Evolutionary conservation across 2,888 invertebrate genomes (phyloP).

Genomic region (Volucella inanis): DNA sequence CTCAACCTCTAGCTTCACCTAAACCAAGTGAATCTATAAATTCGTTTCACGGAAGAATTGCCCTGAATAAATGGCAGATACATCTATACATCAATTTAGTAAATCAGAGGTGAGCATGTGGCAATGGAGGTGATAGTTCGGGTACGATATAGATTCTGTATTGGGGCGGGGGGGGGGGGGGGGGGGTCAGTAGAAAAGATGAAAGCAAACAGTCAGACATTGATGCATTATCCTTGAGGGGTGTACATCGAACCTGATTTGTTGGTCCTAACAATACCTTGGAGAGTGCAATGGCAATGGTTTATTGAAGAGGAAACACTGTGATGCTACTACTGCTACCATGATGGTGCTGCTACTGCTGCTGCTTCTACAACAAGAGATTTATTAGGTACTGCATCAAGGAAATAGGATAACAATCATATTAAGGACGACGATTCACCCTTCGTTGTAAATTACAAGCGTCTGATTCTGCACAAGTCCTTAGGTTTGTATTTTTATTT

Average conservation of each 20-base stretch:
- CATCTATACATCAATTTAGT: slow-evolving; percentile 66
- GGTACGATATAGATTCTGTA: slow-evolving; percentile 17
- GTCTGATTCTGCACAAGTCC: no score
- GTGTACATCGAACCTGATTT: slow-evolving; percentile 58
- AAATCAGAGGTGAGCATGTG: slow-evolving; percentile 44
- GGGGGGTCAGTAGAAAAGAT: slow-evolving; percentile 21
- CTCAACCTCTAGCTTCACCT: slow-evolving; percentile 18
- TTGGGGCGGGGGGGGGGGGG: no score
- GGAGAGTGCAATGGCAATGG: slow-evolving; percentile 50
- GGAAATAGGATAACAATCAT: slow-evolving; percentile 56
- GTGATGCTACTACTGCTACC: slow-evolving; percentile 1
- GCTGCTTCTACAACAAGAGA: slow-evolving; percentile 23
- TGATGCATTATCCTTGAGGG: slow-evolving; percentile 69
- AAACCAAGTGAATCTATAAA: slow-evolving; percentile 56
- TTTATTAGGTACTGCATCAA: slow-evolving; percentile 59
- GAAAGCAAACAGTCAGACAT: slow-evolving; percentile 52
- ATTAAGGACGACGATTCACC: slow-evolving; percentile 28
- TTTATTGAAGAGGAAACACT: slow-evolving; percentile 46
- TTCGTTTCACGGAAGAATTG: slow-evolving; percentile 66
- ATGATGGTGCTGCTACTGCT: background rate
- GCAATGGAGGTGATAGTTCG: background rate
- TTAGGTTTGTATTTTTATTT: no score
- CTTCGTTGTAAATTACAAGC: slow-evolving; percentile 26
- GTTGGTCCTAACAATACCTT: slow-evolving; percentile 59
- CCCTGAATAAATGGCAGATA: slow-evolving; percentile 43